Evolutionary conservation across 1,140 invertebrate species (phyloP).

Genomic region (Drosophila lacteicornis): DNA sequence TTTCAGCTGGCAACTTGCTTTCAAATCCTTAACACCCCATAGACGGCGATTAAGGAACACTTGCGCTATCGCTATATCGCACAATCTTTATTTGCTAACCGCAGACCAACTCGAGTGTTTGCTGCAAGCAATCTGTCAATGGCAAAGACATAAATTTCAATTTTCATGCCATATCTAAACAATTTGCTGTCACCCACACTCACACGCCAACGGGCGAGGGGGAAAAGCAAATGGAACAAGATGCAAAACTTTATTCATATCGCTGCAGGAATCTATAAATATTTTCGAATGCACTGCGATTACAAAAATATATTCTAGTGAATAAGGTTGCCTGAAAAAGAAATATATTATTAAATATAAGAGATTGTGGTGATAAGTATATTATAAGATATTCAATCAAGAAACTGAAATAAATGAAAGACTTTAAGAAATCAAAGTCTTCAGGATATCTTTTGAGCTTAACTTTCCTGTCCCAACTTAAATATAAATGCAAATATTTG

Average conservation of each 20-base stretch:
- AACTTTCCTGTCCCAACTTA: neutral
- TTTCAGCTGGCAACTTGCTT: slow-evolving; percentile 27
- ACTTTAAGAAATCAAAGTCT: neutral
- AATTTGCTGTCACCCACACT: slow-evolving; percentile 65
- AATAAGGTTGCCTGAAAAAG: no score
- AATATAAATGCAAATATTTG: neutral
- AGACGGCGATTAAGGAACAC: slow-evolving; percentile 5
- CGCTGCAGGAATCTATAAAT: slow-evolving; percentile 57
- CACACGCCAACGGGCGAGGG: slow-evolving; percentile 1
- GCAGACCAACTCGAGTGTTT: slow-evolving; percentile 43
- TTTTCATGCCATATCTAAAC: slow-evolving; percentile 80
- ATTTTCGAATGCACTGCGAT: slow-evolving; percentile 21
- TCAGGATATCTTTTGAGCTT: neutral
- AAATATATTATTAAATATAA: no score
- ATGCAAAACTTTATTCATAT: slow-evolving; percentile 71
- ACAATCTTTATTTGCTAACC: slow-evolving; percentile 58
- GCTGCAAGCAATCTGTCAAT: slow-evolving; percentile 67
- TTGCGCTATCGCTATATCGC: slow-evolving; percentile 9
- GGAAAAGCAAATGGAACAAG: slow-evolving; percentile 38
- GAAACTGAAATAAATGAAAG: no score
- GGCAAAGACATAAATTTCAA: slow-evolving; percentile 79
- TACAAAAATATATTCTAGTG: neutral
- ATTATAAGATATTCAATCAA: no score
- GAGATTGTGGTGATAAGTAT: no score
- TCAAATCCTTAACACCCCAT: slow-evolving; percentile 30